Evolutionary conservation across 2,113 vertebrate genomes (phyloP), one percentile per base, ranked within the genome.

Genomic region (Amphilophus citrinellus): DNA sequence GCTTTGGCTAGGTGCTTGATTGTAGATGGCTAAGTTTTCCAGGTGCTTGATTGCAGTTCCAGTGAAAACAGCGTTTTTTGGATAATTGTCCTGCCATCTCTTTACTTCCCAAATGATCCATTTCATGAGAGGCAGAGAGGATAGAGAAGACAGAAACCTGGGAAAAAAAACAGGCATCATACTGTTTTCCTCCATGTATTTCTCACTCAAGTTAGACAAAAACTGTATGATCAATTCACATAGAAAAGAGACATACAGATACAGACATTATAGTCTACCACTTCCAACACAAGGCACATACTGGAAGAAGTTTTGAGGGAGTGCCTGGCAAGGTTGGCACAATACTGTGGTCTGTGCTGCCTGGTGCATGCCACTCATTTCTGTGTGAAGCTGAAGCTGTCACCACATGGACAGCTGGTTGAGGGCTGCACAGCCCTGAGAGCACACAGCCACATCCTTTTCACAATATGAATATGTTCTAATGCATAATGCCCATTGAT

Each of bases 361-460:
- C 85, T 90, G 87, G 90, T 94, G 95, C 90, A 95, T 96, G 94
- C 94, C 92, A 95, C 91, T 94, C 94, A 93, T 89, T 95, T 93
- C 92, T 95, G 95, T 89, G 93, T 91, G 92, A 92, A 92, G 89
- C 96, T 91, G 84, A 85, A 94, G 94, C 93, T 96, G 95, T 96
- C 94, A 94, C 88, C 95, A 95, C 89, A 90, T 95, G 92, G 95
- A 96, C 96, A 97, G 96, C 96, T 96, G 96, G 94, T 94, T 94
- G 92, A 39, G 91, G 90, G 92, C 89, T 82, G 68, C 76, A 83
- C 68, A 60, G 82, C 61, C 85, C 11, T 60, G 80, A 0, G 88
- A 94, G 93, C 92, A 87, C 62, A 24, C 80, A 84, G 73, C 77
- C 86, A 90, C 83, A 90, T 90, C 86, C 84, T 85, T 84, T 73